Conservation (phyloP, 2,797 vertebrate species). For the Pempheris klunzingeri region DNA sequence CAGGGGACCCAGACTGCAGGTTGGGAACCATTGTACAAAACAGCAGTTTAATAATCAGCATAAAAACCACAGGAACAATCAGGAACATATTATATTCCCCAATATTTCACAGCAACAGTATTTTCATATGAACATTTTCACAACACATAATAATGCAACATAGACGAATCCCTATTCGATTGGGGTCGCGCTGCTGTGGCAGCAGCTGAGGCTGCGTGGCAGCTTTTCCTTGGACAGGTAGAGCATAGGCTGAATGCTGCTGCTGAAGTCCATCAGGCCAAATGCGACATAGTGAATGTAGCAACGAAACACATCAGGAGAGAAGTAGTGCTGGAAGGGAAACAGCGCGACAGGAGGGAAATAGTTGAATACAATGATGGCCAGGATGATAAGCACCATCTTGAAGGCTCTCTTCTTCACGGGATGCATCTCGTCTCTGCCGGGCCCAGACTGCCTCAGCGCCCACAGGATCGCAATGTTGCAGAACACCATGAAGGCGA, state of each 20-base stretch:
- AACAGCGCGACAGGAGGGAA: slow-evolving; percentile 85
- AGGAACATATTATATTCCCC: background rate
- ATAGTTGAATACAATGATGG: slow-evolving; percentile 87
- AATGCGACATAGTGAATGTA: slow-evolving; percentile 84
- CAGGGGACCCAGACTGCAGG: too few relatives aligned
- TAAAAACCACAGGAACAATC: too few relatives aligned
- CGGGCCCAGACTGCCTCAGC: slow-evolving; percentile 72
- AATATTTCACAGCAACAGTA: slow-evolving; percentile 4
- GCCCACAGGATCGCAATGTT: slow-evolving; percentile 82
- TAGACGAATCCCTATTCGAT: background rate
- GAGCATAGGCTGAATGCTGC: slow-evolving; percentile 86
- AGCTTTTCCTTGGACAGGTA: slow-evolving; percentile 82
- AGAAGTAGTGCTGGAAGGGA: slow-evolving; percentile 83
- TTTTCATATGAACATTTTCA: background rate
- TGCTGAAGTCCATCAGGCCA: slow-evolving; percentile 87
- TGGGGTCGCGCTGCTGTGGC: slow-evolving; percentile 9
- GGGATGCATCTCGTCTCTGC: slow-evolving; percentile 83
- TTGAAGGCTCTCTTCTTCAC: slow-evolving; percentile 88
- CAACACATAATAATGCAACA: background rate
- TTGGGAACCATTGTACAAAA: background rate
- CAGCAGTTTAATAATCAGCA: background rate
- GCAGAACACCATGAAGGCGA: slow-evolving; percentile 87
- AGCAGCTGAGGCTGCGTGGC: slow-evolving; percentile 49
- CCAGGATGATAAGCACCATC: slow-evolving; percentile 85
- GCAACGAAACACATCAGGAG: slow-evolving; percentile 74